Percentiles rank a stretch among this genome's conserved stretches.
phyloP scores from a whole-genome alignment of 2,113 vertebrate genomes.

The Spilogale gracilis region DNA sequence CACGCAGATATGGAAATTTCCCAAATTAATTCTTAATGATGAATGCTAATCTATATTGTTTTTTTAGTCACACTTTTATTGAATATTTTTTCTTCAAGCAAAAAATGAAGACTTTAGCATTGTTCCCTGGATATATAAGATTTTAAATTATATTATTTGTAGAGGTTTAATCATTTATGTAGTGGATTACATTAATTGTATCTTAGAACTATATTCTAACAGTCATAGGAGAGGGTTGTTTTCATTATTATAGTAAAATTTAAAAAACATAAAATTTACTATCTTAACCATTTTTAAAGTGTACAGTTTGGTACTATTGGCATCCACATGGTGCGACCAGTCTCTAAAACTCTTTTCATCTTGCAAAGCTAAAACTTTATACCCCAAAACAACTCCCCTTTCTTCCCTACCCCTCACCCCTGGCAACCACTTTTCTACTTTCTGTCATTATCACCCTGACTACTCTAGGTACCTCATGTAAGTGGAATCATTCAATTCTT shows the following conservation, averaged over 20 bases:
- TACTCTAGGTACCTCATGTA: not conserved
- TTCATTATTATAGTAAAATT: not conserved
- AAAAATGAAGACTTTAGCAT: not conserved
- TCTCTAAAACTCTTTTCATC: not conserved
- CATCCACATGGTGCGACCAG: not conserved
- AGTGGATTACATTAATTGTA: not conserved
- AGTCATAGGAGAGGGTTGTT: not conserved
- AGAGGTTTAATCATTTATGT: not conserved
- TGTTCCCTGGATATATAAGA: not conserved
- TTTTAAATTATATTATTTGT: not conserved
- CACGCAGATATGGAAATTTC: not conserved
- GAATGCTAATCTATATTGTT: not conserved
- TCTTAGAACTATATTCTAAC: not conserved
- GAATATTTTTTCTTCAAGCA: not conserved
- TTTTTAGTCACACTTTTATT: not conserved
- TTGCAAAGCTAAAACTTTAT: not conserved
- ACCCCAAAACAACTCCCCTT: not conserved
- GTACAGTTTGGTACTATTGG: not conserved
- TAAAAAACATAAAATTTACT: not conserved
- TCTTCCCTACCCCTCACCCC: accelerated
- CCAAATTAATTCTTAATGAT: not conserved
- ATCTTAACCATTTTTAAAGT: not conserved
- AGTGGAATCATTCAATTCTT: not conserved
- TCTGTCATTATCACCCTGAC: not conserved
- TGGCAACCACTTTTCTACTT: not conserved